These are phyloP conservation scores for Mormyrus iriodes DNA, from an alignment of 2,113 vertebrate genomes.

Conservation along the genomic window DNA sequence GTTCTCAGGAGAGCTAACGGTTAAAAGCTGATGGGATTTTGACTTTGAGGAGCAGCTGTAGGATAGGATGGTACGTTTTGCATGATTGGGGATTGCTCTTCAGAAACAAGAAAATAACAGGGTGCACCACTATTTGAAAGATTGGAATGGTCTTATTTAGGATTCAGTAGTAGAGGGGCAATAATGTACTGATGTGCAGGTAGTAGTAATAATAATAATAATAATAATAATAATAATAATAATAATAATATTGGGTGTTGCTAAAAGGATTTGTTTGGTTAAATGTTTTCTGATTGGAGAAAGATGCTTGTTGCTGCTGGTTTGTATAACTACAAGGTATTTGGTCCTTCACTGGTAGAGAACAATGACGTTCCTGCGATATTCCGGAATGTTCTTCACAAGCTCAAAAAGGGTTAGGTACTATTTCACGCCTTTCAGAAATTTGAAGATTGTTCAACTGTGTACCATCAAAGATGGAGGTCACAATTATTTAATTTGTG, in stretches of 20 bases:
- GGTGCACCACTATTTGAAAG: not conserved
- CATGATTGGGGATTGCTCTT: slow-evolving; percentile 68
- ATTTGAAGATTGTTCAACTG: slow-evolving; percentile 13
- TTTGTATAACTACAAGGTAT: slow-evolving; percentile 7
- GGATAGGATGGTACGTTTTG: slow-evolving; percentile 52
- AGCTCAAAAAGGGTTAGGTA: slow-evolving; percentile 15
- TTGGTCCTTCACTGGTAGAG: not conserved
- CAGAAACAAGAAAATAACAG: slow-evolving; percentile 32
- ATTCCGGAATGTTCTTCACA: slow-evolving; percentile 7
- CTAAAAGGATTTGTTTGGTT: slow-evolving; percentile 4
- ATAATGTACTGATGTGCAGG: not conserved
- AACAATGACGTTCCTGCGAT: not conserved
- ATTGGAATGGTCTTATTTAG: not conserved
- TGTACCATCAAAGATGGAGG: slow-evolving; percentile 13
- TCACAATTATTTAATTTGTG: slow-evolving; percentile 16
- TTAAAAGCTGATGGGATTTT: slow-evolving; percentile 59
- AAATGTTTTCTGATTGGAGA: not conserved
- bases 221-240: not conserved
- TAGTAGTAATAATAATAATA: not conserved
- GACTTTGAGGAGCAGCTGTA: slow-evolving; percentile 60
- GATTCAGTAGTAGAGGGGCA: not conserved
- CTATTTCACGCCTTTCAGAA: not conserved
- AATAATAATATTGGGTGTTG: not conserved
- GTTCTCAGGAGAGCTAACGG: slow-evolving; percentile 25
- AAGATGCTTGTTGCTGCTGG: not conserved